Conservation (phyloP, 2,113 vertebrate genomes). For the Hippocampus guttulatus region DNA sequence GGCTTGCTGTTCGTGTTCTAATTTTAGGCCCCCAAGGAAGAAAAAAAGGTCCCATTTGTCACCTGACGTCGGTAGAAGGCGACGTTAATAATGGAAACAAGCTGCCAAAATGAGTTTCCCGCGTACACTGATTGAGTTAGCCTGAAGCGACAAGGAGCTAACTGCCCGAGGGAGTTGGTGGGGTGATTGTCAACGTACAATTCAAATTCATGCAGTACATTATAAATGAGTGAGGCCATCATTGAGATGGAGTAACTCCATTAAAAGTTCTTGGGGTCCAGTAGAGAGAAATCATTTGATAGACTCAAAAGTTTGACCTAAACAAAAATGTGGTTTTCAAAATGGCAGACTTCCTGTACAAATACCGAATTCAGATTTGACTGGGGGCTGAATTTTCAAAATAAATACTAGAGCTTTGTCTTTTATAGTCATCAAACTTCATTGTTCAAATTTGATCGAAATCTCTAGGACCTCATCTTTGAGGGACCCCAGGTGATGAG, state of each 20-base stretch:
- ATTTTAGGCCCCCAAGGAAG: conserved; percentile 14
- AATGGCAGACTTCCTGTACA: too few relatives aligned
- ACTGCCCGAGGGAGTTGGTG: background rate
- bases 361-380: too few relatives aligned
- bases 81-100: conserved; percentile 11
- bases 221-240: conserved; percentile 5
- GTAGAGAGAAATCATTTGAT: background rate
- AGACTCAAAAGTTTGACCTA: background rate
- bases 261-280: background rate
- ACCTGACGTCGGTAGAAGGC: conserved; percentile 11
- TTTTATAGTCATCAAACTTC: too few relatives aligned
- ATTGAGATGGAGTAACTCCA: background rate
- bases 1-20: conserved; percentile 20
- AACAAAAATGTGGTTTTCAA: too few relatives aligned
- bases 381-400: too few relatives aligned
- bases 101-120: conserved; percentile 8
- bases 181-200: background rate
- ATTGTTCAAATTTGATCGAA: too few relatives aligned
- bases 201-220: background rate
- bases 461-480: too few relatives aligned
- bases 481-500: too few relatives aligned
- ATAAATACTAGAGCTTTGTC: too few relatives aligned
- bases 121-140: background rate
- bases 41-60: conserved; percentile 16
- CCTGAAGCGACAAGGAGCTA: background rate